Evolutionary conservation across 2,797 vertebrate genomes (phyloP).

Genomic region (Semotilus atromaculatus): DNA sequence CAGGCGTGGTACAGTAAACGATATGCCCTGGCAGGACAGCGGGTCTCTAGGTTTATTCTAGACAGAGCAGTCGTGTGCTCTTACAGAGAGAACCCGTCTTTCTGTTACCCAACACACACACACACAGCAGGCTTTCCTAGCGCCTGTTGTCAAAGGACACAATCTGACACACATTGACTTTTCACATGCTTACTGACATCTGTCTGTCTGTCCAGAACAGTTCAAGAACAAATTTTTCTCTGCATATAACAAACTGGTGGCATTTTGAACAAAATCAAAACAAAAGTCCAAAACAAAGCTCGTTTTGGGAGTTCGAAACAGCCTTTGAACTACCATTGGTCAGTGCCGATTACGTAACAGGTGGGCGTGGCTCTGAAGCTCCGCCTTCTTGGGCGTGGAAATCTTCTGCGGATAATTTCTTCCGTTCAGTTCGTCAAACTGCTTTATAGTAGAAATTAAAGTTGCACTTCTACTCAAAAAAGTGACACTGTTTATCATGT

Average conservation of each 20-base stretch:
- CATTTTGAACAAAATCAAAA: too few species aligned
- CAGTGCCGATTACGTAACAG: not conserved
- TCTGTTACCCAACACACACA: not conserved
- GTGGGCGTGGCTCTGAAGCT: not conserved
- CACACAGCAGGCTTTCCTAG: not conserved
- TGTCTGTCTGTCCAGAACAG: too few species aligned
- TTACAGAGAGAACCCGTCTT: not conserved
- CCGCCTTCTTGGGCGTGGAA: not conserved
- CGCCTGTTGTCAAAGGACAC: not conserved
- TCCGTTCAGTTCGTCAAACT: not conserved
- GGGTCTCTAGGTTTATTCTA: constrained; percentile 11
- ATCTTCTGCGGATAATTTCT: too few species aligned
- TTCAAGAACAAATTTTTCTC: too few species aligned
- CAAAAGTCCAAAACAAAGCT: too few species aligned
- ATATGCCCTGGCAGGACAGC: constrained; percentile 26
- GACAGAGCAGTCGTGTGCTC: not conserved
- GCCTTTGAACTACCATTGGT: not conserved
- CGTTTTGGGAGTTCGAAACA: too few species aligned
- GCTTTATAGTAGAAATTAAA: too few species aligned
- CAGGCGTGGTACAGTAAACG: not conserved
- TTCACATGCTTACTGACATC: not conserved
- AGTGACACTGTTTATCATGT: too few species aligned
- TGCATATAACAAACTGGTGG: too few species aligned
- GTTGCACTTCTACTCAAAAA: too few species aligned
- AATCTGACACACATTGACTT: not conserved